phyloP scores from a whole-genome alignment of 2,888 invertebrate genomes.

The Sabatieria punctata region DNA sequence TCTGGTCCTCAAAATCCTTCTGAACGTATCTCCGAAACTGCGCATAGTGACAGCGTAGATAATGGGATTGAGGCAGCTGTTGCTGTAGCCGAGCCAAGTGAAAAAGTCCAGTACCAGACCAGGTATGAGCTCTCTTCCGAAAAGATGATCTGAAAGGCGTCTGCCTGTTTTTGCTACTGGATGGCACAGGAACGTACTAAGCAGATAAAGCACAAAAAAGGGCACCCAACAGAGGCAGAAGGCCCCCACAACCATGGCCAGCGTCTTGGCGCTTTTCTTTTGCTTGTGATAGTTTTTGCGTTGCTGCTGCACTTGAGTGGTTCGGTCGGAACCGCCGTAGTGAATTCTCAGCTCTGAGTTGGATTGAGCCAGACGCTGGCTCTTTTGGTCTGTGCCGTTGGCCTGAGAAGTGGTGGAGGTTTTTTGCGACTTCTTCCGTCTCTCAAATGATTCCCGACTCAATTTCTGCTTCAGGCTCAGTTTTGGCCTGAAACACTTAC shows the following conservation, averaged over 20 bases:
- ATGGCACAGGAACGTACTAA: too few relatives aligned
- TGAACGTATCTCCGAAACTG: slow-evolving; percentile 6
- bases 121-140: too few relatives aligned
- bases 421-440: too few relatives aligned
- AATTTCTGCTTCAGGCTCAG: too few relatives aligned
- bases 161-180: too few relatives aligned
- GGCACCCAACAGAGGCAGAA: slow-evolving; percentile 9
- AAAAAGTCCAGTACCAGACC: slow-evolving; percentile 5
- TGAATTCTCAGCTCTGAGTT: background rate
- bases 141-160: too few relatives aligned
- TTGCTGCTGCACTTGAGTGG: background rate
- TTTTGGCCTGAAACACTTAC: too few relatives aligned
- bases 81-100: slow-evolving; percentile 12
- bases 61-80: slow-evolving; percentile 9
- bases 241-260: slow-evolving; percentile 8
- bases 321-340: slow-evolving; percentile 2
- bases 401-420: too few relatives aligned
- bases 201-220: slow-evolving; percentile 6
- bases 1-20: slow-evolving; percentile 1
- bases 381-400: background rate
- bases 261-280: slow-evolving; percentile 9
- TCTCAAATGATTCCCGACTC: too few relatives aligned
- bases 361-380: background rate
- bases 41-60: slow-evolving; percentile 11
- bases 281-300: slow-evolving; percentile 1